Conservation (phyloP, 2,797 vertebrate species). For the Odontamblyopus lacepedii region DNA sequence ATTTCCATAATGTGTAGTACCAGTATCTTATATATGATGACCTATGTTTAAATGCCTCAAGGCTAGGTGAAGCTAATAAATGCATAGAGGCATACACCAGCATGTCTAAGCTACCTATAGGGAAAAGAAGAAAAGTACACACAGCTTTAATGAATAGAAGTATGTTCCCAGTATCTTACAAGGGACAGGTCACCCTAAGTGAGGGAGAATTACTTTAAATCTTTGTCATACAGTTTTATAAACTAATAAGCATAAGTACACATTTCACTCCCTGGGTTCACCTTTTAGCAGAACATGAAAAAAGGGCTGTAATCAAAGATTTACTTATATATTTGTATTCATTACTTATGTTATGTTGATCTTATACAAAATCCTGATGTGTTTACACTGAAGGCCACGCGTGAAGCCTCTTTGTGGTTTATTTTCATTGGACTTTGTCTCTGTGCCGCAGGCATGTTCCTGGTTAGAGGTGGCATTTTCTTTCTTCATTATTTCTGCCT, state of each 20-base stretch:
- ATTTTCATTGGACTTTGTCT: constrained; percentile 28
- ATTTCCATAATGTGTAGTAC: constrained; percentile 3
- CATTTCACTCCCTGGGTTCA: too few species aligned
- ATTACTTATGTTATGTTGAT: too few species aligned
- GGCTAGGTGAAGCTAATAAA: neutral
- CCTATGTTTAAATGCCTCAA: constrained; percentile 3
- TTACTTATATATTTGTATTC: too few species aligned
- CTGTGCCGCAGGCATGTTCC: constrained; percentile 52
- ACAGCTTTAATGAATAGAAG: constrained; percentile 10
- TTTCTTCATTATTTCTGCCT: constrained; percentile 62
- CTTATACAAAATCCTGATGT: neutral
- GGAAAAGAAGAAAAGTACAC: neutral
- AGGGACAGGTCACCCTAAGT: neutral
- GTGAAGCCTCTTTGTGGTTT: constrained; percentile 47
- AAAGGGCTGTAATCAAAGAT: too few species aligned
- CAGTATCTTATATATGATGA: constrained; percentile 1
- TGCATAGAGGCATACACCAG: neutral
- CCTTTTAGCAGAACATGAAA: too few species aligned
- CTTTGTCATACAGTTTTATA: neutral
- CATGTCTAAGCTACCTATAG: neutral
- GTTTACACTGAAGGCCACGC: neutral
- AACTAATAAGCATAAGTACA: too few species aligned
- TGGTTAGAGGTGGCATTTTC: constrained; percentile 67
- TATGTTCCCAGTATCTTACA: neutral
- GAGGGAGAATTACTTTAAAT: neutral